Evolutionary conservation across 2,888 invertebrate species (phyloP).

Genomic region (Encarsia formosa): DNA sequence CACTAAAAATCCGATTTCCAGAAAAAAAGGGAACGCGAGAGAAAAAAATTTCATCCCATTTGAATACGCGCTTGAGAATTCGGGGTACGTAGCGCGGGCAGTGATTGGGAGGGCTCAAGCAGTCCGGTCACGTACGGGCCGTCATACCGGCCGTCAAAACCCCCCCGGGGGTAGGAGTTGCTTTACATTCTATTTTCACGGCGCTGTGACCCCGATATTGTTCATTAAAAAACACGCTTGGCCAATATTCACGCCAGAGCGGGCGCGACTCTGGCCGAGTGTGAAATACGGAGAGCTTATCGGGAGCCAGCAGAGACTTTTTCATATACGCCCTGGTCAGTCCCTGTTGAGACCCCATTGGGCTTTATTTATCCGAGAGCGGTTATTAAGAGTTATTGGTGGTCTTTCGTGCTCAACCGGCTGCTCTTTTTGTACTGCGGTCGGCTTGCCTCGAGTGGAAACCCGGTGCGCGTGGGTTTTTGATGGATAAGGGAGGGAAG

Average conservation of each 20-base stretch:
- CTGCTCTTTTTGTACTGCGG: no score
- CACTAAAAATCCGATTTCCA: no score
- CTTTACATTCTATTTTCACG: slow-evolving; percentile 51
- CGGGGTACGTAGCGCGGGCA: slow-evolving; percentile 44
- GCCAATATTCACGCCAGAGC: slow-evolving; percentile 28
- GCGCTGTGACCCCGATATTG: slow-evolving; percentile 48
- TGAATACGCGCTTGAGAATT: slow-evolving; percentile 40
- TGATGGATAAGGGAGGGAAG: no score
- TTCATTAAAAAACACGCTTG: no score
- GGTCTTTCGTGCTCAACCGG: no score
- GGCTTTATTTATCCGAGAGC: no score
- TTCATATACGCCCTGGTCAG: slow-evolving; percentile 35
- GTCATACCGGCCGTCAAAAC: slow-evolving; percentile 52
- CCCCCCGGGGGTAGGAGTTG: slow-evolving; percentile 28
- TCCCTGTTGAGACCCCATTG: no score
- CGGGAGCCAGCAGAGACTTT: slow-evolving; percentile 45
- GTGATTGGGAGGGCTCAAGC: slow-evolving; percentile 44
- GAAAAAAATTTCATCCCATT: no score
- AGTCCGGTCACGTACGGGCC: slow-evolving; percentile 49
- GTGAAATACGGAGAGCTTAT: slow-evolving; percentile 52
- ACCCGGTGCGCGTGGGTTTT: no score
- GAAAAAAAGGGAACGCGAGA: no score
- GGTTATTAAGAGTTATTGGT: no score
- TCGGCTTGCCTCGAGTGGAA: no score
- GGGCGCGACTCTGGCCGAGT: slow-evolving; percentile 44